Evolutionary conservation across 2,888 invertebrate species (phyloP), one percentile per base, ranked within the genome.

Genomic region (Trichogramma dendrolimi): DNA sequence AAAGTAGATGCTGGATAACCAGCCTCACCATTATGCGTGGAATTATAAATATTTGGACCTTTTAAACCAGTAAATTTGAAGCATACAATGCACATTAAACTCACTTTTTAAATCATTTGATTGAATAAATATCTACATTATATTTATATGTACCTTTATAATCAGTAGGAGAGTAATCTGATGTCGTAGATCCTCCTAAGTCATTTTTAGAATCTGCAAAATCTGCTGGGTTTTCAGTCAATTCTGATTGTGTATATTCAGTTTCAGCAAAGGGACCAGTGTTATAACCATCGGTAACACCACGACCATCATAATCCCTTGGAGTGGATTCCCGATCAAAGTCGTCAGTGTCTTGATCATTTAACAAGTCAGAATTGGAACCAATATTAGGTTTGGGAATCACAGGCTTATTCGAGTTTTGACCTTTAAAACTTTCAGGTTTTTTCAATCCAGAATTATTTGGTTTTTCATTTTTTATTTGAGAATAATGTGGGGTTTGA

Each of bases 1-100:
- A 66, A 59, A 6, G 65, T 63, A 1, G 65, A 63, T 1, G 61
- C 48, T 27, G 65, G 65, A 43, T 57, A 63, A 11, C 63, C 65
- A 48, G 63, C 4, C 5, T 14, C 48, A 40, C 55, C 38, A 43
- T 50, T 58, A 6, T 59, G 61, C 6, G 65, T 41, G 6, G 63
- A 48, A 51, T 59, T 58, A 44, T 70, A 67, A 40, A 60, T 46
- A 7, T 57, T 60, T 11, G 58, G 38, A n/a, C 64, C 50, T 6
- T 11, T 11, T n/a, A 51, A 47, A 39, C 53, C 60, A 3, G 39
- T 14, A 51, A 64, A 51, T 44, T 65, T 44, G 55, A 46, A 41
- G 52, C 6, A 38, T n/a, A 42, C 2, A 46, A 46, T 46, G 10
- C 11, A 10, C 11, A 46, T 46, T 46, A n/a, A 11, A 55, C 4